These are phyloP conservation scores for Pygoscelis antarcticus DNA, from an alignment of 2,113 vertebrate species.

Conservation along the genomic window DNA sequence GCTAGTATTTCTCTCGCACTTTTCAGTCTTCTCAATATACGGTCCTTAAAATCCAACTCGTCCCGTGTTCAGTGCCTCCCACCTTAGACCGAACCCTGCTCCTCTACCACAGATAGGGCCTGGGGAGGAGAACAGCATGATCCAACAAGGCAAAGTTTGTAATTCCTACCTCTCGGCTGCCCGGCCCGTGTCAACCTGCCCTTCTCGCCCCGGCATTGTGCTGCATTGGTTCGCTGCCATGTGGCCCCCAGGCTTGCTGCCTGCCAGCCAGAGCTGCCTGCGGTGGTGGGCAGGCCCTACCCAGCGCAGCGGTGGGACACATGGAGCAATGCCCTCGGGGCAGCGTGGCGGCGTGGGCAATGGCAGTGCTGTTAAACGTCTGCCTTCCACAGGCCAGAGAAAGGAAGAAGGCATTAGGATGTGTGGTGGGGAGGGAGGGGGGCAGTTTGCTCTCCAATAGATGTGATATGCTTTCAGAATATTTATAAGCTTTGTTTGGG, in stretches of 20 bases:
- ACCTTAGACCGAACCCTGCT: not conserved
- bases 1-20: not conserved
- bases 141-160: not conserved
- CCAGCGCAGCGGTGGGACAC: not conserved
- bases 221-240: not conserved
- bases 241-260: fast-evolving
- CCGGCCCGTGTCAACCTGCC: not conserved
- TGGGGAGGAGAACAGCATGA: not conserved
- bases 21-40: not conserved
- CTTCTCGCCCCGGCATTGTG: fast-evolving
- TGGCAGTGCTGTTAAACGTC: fast-evolving
- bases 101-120: not conserved
- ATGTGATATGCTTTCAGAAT: not conserved
- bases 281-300: not conserved
- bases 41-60: not conserved
- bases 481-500: not conserved
- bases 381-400: not conserved
- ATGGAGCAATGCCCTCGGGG: not conserved
- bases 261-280: not conserved
- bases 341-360: not conserved
- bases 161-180: not conserved
- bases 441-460: not conserved
- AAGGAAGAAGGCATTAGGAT: not conserved
- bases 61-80: not conserved
- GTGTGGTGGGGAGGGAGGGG: not conserved